Percentiles rank a stretch among this genome's conserved stretches.
Evolutionary conservation across 2,113 vertebrate species (phyloP).

Genomic region (Anseranas semipalmata): DNA sequence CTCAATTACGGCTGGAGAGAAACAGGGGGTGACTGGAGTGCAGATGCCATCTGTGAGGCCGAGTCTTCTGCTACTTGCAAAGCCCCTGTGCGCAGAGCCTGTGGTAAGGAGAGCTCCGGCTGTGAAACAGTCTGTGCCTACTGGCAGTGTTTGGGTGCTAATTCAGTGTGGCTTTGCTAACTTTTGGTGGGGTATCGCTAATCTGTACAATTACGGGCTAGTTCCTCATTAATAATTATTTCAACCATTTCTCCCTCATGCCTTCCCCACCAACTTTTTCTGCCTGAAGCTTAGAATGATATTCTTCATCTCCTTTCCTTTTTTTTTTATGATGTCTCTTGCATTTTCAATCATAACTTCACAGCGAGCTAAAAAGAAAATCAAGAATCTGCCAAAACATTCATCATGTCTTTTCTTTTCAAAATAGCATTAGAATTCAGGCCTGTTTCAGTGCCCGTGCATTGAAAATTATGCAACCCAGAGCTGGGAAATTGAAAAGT

Average conservation of each 20-base stretch:
- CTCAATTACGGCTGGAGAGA: conserved; percentile 2
- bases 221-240: conserved; percentile 22
- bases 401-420: conserved; percentile 57
- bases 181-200: neutral
- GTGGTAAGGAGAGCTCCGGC: neutral
- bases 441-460: neutral
- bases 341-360: conserved; percentile 35
- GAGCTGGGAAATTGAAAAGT: conserved; percentile 54
- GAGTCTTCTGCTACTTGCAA: neutral
- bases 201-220: conserved; percentile 39
- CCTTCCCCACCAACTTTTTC: neutral
- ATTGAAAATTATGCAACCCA: neutral
- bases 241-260: neutral
- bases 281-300: neutral
- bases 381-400: conserved; percentile 48
- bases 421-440: conserved; percentile 48
- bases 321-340: neutral
- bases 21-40: neutral
- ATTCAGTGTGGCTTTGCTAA: neutral
- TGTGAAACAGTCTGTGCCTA: neutral
- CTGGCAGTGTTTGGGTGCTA: neutral
- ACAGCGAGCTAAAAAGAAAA: conserved; percentile 36
- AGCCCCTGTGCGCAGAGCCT: neutral
- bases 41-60: conserved; percentile 1
- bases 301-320: neutral